These are phyloP conservation scores for Caenorhabditis macrosperma DNA, from an alignment of 2,888 invertebrate genomes.

Conservation along the genomic window DNA sequence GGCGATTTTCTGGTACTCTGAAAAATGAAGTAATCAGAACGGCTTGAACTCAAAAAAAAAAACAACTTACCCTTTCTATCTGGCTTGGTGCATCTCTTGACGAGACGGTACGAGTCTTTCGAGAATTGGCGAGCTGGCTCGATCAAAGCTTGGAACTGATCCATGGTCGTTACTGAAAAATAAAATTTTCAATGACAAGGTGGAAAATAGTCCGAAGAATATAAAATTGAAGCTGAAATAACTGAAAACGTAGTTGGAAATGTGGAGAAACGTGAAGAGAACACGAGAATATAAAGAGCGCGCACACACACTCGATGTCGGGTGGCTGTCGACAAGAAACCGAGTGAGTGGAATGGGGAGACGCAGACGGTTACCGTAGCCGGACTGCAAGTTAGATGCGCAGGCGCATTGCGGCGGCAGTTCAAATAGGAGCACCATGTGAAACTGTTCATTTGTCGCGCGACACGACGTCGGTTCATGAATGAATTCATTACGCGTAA, in stretches of 20 bases:
- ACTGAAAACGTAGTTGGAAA: slow-evolving; percentile 17
- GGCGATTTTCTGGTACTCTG: slow-evolving; percentile 99
- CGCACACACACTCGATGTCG: slow-evolving; percentile 3
- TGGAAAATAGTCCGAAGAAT: slow-evolving; percentile 9
- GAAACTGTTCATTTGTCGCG: no score
- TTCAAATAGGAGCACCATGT: slow-evolving; percentile 34
- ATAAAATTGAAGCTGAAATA: slow-evolving; percentile 3
- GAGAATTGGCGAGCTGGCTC: slow-evolving; percentile 97
- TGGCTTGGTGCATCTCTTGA: slow-evolving; percentile 99
- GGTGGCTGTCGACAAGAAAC: slow-evolving; percentile 45
- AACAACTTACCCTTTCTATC: slow-evolving; percentile 91
- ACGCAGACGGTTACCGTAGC: slow-evolving; percentile 52
- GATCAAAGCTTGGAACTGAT: slow-evolving; percentile 94
- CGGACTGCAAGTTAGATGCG: slow-evolving; percentile 64
- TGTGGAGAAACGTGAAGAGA: slow-evolving; percentile 4
- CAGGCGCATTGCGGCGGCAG: slow-evolving; percentile 40
- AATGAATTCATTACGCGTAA: no score
- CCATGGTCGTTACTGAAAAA: slow-evolving; percentile 85
- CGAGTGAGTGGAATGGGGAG: slow-evolving; percentile 52
- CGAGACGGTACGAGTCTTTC: slow-evolving; percentile 97
- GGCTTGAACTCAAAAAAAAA: not conserved
- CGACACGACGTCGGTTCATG: no score
- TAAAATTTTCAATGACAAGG: not conserved
- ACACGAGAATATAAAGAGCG: slow-evolving; percentile 21
- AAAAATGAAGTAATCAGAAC: slow-evolving; percentile 50